Conservation (phyloP, 35 echinoderm and acorn worm genomes). For the Lytechinus pictus region DNA sequence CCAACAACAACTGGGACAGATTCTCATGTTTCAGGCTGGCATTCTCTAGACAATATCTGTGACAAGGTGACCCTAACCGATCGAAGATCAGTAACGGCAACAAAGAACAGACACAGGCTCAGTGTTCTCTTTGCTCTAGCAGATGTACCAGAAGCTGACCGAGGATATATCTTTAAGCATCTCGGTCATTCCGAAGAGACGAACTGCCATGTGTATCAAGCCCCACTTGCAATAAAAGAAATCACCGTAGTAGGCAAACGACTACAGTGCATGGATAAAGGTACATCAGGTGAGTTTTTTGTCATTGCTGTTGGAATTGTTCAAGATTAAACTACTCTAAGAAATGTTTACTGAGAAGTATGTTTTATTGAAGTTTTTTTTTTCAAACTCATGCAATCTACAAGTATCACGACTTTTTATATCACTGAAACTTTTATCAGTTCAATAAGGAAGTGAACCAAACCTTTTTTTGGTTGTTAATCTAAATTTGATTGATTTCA, state of each 20-base stretch:
- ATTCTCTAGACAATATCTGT: neutral
- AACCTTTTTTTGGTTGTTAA: too few relatives aligned
- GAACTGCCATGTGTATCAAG: neutral
- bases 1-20: neutral
- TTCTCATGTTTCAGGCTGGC: neutral
- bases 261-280: neutral
- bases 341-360: neutral
- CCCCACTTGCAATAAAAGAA: neutral
- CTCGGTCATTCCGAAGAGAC: neutral
- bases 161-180: neutral
- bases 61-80: neutral
- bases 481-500: too few relatives aligned
- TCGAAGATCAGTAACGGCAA: too few relatives aligned
- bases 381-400: too few relatives aligned
- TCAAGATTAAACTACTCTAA: too few relatives aligned
- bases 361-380: too few relatives aligned
- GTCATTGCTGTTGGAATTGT: neutral
- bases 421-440: too few relatives aligned
- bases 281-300: conserved; percentile 14
- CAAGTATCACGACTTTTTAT: too few relatives aligned
- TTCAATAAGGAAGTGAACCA: too few relatives aligned
- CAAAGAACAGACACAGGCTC: too few relatives aligned
- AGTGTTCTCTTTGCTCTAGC: too few relatives aligned
- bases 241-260: neutral
- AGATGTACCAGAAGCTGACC: neutral